Conservation (phyloP, 2,797 vertebrate species). For the Galagoides demidoff region DNA sequence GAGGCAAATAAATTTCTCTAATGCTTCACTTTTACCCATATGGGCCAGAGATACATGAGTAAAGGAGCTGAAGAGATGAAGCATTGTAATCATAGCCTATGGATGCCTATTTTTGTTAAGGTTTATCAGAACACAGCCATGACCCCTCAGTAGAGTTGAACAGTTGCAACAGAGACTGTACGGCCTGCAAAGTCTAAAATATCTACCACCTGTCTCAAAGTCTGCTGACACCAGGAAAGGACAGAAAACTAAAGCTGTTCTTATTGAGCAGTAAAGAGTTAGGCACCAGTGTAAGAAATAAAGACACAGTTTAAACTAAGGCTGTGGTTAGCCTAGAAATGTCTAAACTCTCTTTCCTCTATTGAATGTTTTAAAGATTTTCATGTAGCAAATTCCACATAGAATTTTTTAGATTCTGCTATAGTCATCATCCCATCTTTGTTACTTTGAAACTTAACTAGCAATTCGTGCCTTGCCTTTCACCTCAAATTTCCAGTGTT, state of each 20-base stretch:
- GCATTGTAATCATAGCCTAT: background rate
- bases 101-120: background rate
- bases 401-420: constrained; percentile 49
- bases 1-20: background rate
- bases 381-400: constrained; percentile 53
- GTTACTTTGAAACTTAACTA: constrained; percentile 57
- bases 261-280: background rate
- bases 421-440: constrained; percentile 56
- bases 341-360: constrained; percentile 63
- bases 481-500: constrained; percentile 40
- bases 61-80: background rate
- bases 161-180: background rate
- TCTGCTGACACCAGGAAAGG: background rate
- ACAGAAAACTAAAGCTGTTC: constrained; percentile 29
- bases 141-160: background rate
- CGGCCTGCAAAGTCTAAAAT: background rate
- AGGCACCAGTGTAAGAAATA: constrained; percentile 35
- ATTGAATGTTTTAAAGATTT: constrained; percentile 69
- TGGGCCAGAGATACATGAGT: background rate
- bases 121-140: background rate
- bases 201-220: background rate
- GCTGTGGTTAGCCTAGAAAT: constrained; percentile 65
- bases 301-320: constrained; percentile 40
- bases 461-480: constrained; percentile 57
- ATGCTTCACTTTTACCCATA: background rate